Evolutionary conservation across 2,113 vertebrate species (phyloP).

Genomic region (Passer montanus): DNA sequence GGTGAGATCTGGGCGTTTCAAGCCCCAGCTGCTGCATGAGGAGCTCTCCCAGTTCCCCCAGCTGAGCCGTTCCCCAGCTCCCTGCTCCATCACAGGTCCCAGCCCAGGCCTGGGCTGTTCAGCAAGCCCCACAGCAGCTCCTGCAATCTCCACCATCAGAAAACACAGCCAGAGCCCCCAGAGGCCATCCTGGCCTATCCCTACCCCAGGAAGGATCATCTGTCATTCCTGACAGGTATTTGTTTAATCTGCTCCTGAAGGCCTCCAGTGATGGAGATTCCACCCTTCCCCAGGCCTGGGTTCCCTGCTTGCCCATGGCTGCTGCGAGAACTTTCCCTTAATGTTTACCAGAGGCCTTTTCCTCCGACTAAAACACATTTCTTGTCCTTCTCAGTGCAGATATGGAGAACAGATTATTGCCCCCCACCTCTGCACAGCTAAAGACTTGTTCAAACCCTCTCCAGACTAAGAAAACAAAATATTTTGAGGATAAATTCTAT

Average conservation of each 20-base stretch:
- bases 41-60: neutral
- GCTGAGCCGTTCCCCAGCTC: neutral
- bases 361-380: neutral
- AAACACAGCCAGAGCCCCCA: neutral
- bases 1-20: neutral
- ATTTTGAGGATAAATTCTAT: neutral
- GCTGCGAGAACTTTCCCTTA: neutral
- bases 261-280: slow-evolving; percentile 31
- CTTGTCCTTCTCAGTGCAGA: neutral
- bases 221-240: slow-evolving; percentile 15
- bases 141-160: neutral
- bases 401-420: neutral
- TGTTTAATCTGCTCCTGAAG: slow-evolving; percentile 20
- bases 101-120: neutral
- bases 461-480: neutral
- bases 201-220: neutral
- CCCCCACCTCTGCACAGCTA: neutral
- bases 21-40: neutral
- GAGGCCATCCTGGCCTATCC: neutral
- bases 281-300: neutral
- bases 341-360: neutral
- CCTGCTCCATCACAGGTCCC: neutral
- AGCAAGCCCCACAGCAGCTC: neutral
- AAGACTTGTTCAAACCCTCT: neutral
- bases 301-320: neutral